These are phyloP conservation scores for Ochotona curzoniae DNA, from an alignment of 2,113 vertebrate genomes.

Conservation along the genomic window DNA sequence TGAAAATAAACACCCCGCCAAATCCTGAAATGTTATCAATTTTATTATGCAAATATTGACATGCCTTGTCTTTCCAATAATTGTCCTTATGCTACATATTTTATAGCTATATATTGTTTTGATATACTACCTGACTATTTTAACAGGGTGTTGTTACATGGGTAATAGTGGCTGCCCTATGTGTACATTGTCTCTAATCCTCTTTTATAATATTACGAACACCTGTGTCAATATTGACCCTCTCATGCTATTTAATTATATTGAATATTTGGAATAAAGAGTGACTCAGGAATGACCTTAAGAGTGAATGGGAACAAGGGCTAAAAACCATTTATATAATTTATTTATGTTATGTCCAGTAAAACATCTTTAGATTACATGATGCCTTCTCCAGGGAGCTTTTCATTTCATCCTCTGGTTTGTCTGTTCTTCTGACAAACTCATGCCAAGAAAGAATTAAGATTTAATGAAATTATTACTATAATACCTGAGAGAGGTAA, in stretches of 20 bases:
- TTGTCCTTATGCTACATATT: not conserved
- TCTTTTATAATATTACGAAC: not conserved
- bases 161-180: not conserved
- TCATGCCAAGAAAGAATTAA: not conserved
- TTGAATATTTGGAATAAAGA: not conserved
- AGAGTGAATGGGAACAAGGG: not conserved
- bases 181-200: not conserved
- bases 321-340: not conserved
- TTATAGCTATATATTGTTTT: not conserved
- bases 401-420: no score
- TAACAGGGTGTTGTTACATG: not conserved
- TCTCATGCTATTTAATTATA: not conserved
- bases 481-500: not conserved
- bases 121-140: not conserved
- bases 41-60: not conserved
- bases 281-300: not conserved
- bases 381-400: not conserved
- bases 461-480: not conserved
- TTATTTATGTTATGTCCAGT: not conserved
- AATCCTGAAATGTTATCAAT: not conserved
- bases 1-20: not conserved
- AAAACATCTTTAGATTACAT: not conserved
- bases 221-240: not conserved
- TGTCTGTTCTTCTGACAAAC: not conserved
- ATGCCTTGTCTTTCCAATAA: not conserved